Base-by-base conservation (phyloP, 2,797 vertebrate genomes). In the Scleropages formosus region DNA sequence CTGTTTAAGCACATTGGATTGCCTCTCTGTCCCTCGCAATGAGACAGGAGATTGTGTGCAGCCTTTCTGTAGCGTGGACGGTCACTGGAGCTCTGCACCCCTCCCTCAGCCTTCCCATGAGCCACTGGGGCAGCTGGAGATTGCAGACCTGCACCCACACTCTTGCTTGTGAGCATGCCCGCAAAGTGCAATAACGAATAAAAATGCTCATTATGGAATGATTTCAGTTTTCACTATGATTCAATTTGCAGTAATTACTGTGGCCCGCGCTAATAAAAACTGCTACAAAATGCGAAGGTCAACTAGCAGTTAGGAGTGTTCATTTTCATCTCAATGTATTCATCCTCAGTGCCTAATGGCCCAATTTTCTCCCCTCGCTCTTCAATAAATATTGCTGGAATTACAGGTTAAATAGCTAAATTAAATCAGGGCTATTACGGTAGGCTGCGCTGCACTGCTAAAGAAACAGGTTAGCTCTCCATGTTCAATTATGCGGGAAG, bases 351-450 rank as follows among this genome's bases (percentile, higher is more conserved):
- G 90, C 93, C 93, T 97, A 98, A 98, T 98, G 95, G 96, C 92
- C 94, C 94, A 95, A 96, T 95, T 96, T 96, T 95, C 95, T 94
- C 94, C 93, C 93, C 92, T 95, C 82, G 91, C 94, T 94, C 94
- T 95, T 96, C 95, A 96, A 98, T 98, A 97, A 98, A 98, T 98
- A 98, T 96, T 91, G 95, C 94, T 90, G 94, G 96, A 98, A 97
- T 98, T 97, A 98, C 96, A 97, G 96, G 96, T 98, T 98, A 98
- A 98, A 97, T 96, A 95, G 96, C 94, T 96, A 96, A 98, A 98
- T 98, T 97, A 98, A 98, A 98, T 98, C 96, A 98, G 89, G 90
- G 94, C 95, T 94, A 96, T 97, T 96, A 96, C 92, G 85, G 78
- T 75, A 90, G 90, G 90, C 86, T 90, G 91, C 80, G 68, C 91